Percentiles rank a stretch among this genome's conserved stretches.
Conservation (phyloP, 2,113 vertebrate genomes). For the Mirza zaza region DNA sequence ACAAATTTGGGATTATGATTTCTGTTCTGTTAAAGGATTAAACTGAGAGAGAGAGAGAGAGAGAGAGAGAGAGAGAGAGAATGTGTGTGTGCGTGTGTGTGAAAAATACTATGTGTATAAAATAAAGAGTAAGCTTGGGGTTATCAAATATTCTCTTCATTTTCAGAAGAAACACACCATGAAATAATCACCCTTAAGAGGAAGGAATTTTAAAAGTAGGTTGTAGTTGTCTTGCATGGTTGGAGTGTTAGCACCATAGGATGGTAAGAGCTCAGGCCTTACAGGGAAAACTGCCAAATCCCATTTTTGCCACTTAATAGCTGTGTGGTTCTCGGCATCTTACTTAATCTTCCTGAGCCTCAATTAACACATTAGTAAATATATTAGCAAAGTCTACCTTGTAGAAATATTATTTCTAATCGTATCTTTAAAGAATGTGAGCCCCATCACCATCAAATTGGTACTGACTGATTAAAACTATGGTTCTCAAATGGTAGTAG, state of each 20-base stretch:
- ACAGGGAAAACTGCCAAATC: not conserved
- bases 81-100: not conserved
- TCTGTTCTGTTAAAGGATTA: not conserved
- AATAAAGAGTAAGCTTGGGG: not conserved
- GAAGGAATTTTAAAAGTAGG: not conserved
- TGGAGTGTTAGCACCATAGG: not conserved
- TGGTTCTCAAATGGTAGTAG: no score
- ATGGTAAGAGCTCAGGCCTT: not conserved
- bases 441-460: not conserved
- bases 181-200: not conserved
- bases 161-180: not conserved
- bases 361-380: not conserved
- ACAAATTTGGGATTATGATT: not conserved
- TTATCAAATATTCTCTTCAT: not conserved
- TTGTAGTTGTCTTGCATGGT: not conserved
- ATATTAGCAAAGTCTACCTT: not conserved
- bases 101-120: not conserved
- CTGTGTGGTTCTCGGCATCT: not conserved
- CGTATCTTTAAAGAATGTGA: not conserved
- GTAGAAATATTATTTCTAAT: not conserved
- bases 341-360: not conserved
- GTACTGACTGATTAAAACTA: no score
- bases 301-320: not conserved
- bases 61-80: no score
- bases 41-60: not conserved